Evolutionary conservation across 2,888 invertebrate species (phyloP).

Genomic region (Drosophila sordidapex): DNA sequence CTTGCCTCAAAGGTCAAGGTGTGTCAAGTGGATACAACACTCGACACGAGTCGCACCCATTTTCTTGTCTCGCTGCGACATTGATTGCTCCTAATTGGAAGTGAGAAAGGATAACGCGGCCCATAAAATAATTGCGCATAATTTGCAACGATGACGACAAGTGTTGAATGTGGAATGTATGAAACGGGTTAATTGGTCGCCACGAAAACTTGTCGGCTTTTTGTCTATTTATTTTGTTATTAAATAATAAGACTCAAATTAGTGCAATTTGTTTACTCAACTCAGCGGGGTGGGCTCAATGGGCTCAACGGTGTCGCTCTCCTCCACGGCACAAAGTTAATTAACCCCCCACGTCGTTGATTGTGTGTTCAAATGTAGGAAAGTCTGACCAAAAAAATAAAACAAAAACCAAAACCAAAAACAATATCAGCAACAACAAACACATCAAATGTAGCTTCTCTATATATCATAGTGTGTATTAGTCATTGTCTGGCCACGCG

Average conservation of each 20-base stretch:
- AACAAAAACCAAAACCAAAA: conserved; percentile 10
- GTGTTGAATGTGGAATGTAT: conserved; percentile 41
- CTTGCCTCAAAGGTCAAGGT: conserved; percentile 52
- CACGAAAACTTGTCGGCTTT: conserved; percentile 45
- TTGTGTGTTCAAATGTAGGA: conserved; percentile 29
- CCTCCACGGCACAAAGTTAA: conserved; percentile 40
- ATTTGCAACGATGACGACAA: conserved; percentile 28
- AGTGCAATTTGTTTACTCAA: conserved; percentile 72
- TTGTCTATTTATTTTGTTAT: conserved; percentile 76
- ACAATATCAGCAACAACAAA: conserved; percentile 21
- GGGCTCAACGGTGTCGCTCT: conserved; percentile 12
- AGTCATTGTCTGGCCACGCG: conserved; percentile 76
- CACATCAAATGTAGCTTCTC: conserved; percentile 6
- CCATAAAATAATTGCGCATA: conserved; percentile 64
- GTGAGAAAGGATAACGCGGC: conserved; percentile 27
- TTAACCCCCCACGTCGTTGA: conserved; percentile 57
- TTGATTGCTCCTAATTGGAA: conserved; percentile 68
- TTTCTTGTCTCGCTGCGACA: conserved; percentile 36
- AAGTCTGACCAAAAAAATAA: conserved; percentile 28
- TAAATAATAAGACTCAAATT: conserved; percentile 79
- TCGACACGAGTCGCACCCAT: conserved; percentile 34
- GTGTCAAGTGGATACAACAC: conserved; percentile 23
- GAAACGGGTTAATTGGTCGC: conserved; percentile 57
- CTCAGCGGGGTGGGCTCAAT: conserved; percentile 24
- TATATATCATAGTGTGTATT: conserved; percentile 41